Conservation (phyloP, 2,797 vertebrate species). For the Phoxinus dragarum region DNA sequence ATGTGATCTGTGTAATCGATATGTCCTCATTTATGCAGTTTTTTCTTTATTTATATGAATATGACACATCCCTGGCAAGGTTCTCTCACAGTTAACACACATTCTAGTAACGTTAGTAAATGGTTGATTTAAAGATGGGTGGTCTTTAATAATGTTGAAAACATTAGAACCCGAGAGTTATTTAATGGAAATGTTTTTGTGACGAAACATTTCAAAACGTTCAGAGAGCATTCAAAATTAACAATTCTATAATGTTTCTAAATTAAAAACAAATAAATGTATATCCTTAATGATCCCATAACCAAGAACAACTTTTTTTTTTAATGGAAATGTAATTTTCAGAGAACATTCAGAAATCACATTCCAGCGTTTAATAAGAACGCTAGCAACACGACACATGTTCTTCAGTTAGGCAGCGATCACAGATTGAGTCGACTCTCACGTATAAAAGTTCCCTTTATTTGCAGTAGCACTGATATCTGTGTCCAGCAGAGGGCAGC, state of each 20-base stretch:
- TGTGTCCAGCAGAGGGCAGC: neutral
- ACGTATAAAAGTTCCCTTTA: slow-evolving; percentile 26
- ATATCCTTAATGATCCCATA: neutral
- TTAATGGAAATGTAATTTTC: too few species aligned
- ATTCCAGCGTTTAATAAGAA: neutral
- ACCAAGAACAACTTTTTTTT: too few species aligned
- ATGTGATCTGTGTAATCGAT: too few species aligned
- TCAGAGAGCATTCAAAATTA: neutral
- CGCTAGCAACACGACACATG: neutral
- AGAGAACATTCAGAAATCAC: neutral
- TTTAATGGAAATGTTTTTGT: neutral
- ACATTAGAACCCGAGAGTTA: neutral
- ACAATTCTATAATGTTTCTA: neutral
- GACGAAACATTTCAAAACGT: too few species aligned
- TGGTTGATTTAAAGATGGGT: too few species aligned
- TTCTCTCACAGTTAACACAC: neutral
- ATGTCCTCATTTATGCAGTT: too few species aligned
- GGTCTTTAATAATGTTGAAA: too few species aligned
- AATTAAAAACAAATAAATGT: neutral
- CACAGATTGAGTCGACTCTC: neutral
- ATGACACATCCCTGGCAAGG: too few species aligned
- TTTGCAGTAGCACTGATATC: neutral
- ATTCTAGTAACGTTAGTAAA: too few species aligned
- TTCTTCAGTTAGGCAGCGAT: neutral
- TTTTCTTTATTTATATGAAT: too few species aligned